Percentiles rank a stretch among this genome's conserved stretches.
Conservation (phyloP, 2,888 invertebrate species). For the Rhogogaster chlorosoma region DNA sequence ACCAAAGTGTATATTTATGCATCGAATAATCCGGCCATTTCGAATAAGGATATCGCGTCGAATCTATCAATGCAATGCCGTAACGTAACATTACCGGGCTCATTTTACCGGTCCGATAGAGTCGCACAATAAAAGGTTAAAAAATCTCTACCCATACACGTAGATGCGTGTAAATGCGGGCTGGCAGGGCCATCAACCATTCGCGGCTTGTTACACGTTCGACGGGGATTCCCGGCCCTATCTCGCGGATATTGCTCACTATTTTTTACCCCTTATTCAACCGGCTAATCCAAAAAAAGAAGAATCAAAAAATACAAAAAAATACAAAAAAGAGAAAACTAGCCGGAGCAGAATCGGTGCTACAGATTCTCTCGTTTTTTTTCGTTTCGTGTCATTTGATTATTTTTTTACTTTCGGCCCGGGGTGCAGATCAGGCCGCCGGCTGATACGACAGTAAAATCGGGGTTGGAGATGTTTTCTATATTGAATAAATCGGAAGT, state of each 20-base stretch:
- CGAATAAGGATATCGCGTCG: slow-evolving; percentile 66
- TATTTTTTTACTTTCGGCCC: too few relatives aligned
- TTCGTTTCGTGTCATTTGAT: too few relatives aligned
- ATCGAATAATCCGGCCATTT: slow-evolving; percentile 75
- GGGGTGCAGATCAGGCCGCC: too few relatives aligned
- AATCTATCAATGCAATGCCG: slow-evolving; percentile 74
- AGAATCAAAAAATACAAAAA: too few relatives aligned
- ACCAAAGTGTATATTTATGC: slow-evolving; percentile 76
- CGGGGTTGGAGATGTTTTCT: too few relatives aligned
- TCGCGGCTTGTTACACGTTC: not conserved
- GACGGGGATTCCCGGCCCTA: not conserved
- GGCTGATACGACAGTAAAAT: too few relatives aligned
- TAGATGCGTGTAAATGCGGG: not conserved
- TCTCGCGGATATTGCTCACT: slow-evolving; percentile 14
- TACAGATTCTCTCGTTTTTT: not conserved
- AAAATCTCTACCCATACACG: slow-evolving; percentile 60
- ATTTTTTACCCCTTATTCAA: not conserved
- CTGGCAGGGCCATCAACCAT: slow-evolving; percentile 13
- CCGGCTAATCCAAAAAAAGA: not conserved
- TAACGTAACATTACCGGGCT: slow-evolving; percentile 68
- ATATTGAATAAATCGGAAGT: too few relatives aligned
- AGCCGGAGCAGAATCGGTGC: not conserved
- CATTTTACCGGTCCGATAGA: slow-evolving; percentile 73
- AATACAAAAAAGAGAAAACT: not conserved
- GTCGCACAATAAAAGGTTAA: slow-evolving; percentile 67